Base-by-base conservation (phyloP, 2,113 vertebrate genomes). In the Protobothrops flavoviridis region DNA sequence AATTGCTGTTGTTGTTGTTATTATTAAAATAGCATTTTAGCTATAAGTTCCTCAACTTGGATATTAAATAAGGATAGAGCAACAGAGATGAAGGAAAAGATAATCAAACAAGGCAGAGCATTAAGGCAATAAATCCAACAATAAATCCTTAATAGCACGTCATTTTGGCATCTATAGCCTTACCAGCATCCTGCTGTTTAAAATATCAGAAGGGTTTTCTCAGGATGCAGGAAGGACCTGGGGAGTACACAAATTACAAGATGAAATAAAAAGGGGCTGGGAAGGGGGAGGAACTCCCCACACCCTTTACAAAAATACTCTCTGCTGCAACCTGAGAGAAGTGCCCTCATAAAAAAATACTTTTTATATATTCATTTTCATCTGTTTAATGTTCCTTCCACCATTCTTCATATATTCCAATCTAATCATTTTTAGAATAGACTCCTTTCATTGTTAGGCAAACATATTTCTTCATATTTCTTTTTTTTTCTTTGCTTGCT, bases 201-300 rank as follows among this genome's bases (percentile, higher is more conserved):
- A 91, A 94, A 95, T 94, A 96, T 92, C 93, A 94, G 93, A 95
- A 87, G 93, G 97, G 96, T 97, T 97, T 95, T 98, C 96, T 97
- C 93, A 50, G 92, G 95, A 95, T 95, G 94, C 93, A 39, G 74
- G 95, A 94, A 97, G 96, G 95, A 97, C 95, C 96, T 92, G 89
- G 91, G 89, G 93, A 98, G 97, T 96, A 96, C 96, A 96, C 96
- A 96, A 96, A 98, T 97, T 95, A 97, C 93, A 94, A 93, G 94
- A 94, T 96, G 96, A 93, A 97, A 98, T 96, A 64, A 97, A 97
- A 97, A 95, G 95, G 93, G 94, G 92, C 53, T 94, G 95, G 95
- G 97, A 97, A 97, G 97, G 87, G 29, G 29, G 17, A 5, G 57
- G 56, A 43, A 57, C 39, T 21, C 56, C 81, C 39, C 74, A 48